phyloP scores from a whole-genome alignment of 2,113 vertebrate species.

The Myrmecophaga tridactyla region DNA sequence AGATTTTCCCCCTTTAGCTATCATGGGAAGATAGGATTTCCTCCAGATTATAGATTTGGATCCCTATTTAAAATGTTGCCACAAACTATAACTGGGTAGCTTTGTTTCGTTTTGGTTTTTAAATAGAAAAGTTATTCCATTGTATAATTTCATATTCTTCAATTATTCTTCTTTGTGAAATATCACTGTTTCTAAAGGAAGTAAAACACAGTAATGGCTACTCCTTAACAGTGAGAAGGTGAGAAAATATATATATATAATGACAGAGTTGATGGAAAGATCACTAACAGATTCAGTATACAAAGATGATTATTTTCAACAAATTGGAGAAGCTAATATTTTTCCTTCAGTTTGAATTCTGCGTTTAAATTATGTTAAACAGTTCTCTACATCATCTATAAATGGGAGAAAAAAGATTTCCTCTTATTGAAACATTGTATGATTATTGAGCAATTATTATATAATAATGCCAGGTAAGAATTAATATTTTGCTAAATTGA shows the following conservation, averaged over 20 bases:
- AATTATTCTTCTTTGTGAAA: not conserved
- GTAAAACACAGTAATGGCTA: not conserved
- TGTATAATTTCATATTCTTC: not conserved
- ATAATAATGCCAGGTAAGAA: no score
- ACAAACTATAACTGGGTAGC: not conserved
- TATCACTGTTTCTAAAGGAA: not conserved
- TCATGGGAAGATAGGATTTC: not conserved
- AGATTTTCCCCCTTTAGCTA: not conserved
- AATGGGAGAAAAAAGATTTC: not conserved
- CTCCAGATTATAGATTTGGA: not conserved
- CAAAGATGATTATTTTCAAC: not conserved
- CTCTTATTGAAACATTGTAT: not conserved
- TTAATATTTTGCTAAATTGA: no score
- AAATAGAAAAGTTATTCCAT: not conserved
- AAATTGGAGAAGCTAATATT: not conserved
- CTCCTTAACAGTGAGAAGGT: not conserved
- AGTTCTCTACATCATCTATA: not conserved
- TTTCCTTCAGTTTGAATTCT: not conserved
- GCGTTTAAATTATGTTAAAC: not conserved
- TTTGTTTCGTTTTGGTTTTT: not conserved
- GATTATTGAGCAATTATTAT: no score
- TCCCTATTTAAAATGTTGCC: not conserved
- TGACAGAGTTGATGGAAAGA: not conserved
- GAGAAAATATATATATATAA: not conserved
- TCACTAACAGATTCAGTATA: not conserved